Evolutionary conservation across 2,113 vertebrate species (phyloP).

Genomic region (Datnioides undecimradiatus): DNA sequence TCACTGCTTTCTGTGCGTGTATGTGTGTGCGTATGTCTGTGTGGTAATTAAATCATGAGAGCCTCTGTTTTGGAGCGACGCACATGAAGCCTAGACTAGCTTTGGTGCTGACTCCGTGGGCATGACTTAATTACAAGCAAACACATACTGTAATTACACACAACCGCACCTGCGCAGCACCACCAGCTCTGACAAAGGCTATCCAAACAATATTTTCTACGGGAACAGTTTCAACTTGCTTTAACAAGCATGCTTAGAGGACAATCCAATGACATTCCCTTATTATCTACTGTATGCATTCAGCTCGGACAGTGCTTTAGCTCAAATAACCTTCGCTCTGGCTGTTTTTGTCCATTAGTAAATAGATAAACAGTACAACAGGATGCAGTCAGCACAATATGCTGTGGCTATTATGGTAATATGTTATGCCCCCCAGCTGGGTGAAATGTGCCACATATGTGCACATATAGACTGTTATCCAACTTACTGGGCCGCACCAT

Average conservation of each 20-base stretch:
- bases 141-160: conserved; percentile 71
- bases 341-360: conserved; percentile 40
- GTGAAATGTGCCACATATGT: conserved; percentile 38
- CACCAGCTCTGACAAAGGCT: conserved; percentile 33
- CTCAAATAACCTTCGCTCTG: conserved; percentile 32
- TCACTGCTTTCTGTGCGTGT: conserved; percentile 5
- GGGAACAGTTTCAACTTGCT: conserved; percentile 39
- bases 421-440: conserved; percentile 37
- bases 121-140: conserved; percentile 71
- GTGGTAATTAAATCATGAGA: conserved; percentile 68
- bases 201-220: conserved; percentile 49
- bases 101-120: conserved; percentile 50
- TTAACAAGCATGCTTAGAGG: conserved; percentile 41
- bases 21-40: conserved; percentile 49
- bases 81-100: conserved; percentile 35
- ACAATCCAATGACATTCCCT: conserved; percentile 21
- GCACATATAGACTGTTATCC: conserved; percentile 2
- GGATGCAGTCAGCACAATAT: conserved; percentile 45
- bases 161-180: conserved; percentile 60
- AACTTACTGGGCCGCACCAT: conserved; percentile 23
- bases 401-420: conserved; percentile 29
- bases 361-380: conserved; percentile 52
- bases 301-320: not conserved
- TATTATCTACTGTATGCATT: conserved; percentile 40
- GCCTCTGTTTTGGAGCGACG: conserved; percentile 55